Conservation (phyloP, 1,140 invertebrate species). For the Paraescarpia echinospica region DNA sequence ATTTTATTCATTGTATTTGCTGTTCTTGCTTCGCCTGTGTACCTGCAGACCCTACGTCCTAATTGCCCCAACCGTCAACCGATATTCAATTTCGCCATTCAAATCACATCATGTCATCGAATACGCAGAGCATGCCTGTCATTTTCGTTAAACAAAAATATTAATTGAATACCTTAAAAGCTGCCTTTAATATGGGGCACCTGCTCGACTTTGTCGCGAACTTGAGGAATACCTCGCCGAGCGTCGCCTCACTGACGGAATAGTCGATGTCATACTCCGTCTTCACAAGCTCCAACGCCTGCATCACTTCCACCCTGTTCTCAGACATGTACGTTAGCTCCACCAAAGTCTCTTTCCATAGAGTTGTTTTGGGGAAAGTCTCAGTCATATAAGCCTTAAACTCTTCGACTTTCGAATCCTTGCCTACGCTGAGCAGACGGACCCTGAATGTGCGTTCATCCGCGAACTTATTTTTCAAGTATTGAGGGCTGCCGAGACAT, state of each 20-base stretch:
- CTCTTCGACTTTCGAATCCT: neutral
- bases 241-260: neutral
- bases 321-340: neutral
- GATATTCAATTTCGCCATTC: too few species aligned
- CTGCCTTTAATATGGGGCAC: neutral
- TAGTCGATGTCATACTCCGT: neutral
- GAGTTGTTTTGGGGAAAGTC: neutral
- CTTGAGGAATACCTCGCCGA: neutral
- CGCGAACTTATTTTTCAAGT: neutral
- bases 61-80: too few species aligned
- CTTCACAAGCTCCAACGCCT: neutral
- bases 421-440: neutral
- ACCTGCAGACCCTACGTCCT: too few species aligned
- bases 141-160: neutral
- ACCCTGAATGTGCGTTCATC: neutral
- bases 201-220: neutral
- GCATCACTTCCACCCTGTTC: neutral
- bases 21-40: neutral
- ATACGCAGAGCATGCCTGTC: neutral
- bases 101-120: neutral
- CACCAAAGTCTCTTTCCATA: neutral
- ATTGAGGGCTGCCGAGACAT: neutral
- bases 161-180: neutral
- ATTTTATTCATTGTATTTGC: neutral
- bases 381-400: neutral